These are phyloP conservation scores for Platichthys flesus DNA, from an alignment of 2,113 vertebrate genomes.

Conservation along the genomic window DNA sequence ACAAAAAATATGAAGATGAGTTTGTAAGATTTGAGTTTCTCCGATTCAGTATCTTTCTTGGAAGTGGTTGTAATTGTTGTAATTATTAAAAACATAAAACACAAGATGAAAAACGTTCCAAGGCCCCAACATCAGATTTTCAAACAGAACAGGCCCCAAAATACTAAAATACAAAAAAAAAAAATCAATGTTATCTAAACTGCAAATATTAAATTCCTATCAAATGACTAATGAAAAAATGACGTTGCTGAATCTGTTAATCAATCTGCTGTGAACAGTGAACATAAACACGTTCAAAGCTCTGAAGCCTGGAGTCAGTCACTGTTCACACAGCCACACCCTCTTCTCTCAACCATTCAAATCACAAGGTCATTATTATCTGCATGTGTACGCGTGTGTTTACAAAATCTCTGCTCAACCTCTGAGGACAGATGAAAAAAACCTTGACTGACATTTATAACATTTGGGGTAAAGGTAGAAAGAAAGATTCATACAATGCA, in stretches of 20 bases:
- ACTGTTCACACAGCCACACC: constrained; percentile 14
- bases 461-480: background rate
- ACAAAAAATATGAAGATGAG: no score
- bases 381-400: background rate
- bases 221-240: background rate
- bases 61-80: no score
- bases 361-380: constrained; percentile 44
- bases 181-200: no score
- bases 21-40: no score
- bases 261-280: constrained; percentile 1
- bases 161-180: no score
- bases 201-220: background rate
- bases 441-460: background rate
- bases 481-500: background rate
- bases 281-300: constrained; percentile 9
- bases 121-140: no score
- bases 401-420: background rate
- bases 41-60: no score
- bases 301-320: background rate
- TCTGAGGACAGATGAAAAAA: constrained; percentile 28
- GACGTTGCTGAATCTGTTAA: background rate
- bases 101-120: no score
- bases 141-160: no score
- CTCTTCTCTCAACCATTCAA: constrained; percentile 4
- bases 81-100: no score